Evolutionary conservation across 2,888 invertebrate species (phyloP).

Genomic region (Idaea straminata): DNA sequence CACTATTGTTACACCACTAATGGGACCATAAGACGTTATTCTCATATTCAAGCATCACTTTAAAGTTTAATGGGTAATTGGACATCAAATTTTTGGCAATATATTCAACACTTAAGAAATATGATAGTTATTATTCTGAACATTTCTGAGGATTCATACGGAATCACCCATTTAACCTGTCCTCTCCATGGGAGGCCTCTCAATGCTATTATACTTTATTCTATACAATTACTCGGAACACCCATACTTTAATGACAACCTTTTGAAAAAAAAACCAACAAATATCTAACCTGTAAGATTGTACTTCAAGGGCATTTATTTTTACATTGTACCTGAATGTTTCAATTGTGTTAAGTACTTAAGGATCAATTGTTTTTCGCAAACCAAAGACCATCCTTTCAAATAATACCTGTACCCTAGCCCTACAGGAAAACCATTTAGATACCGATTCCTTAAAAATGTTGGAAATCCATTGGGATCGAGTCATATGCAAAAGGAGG

Average conservation of each 20-base stretch:
- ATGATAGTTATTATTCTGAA: not conserved
- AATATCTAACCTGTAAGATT: not conserved
- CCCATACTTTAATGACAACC: not conserved
- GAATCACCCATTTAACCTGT: not conserved
- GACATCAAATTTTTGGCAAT: not conserved
- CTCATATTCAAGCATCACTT: not conserved
- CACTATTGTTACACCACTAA: not conserved
- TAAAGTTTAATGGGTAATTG: not conserved
- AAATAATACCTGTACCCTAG: not conserved
- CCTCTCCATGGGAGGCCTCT: not conserved
- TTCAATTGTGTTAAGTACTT: not conserved
- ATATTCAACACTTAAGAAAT: not conserved
- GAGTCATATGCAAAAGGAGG: too few species aligned
- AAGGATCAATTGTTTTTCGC: not conserved
- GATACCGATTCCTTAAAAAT: not conserved
- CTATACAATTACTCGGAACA: not conserved
- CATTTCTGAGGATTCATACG: not conserved
- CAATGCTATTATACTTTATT: not conserved
- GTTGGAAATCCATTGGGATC: too few species aligned
- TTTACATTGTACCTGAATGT: not conserved
- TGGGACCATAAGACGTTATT: not conserved
- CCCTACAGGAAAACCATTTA: not conserved
- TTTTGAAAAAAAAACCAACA: not conserved
- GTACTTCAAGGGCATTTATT: not conserved
- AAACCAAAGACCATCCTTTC: not conserved